Base-by-base conservation (phyloP, 2,888 invertebrate species). In the Aspidiotus rigidus region DNA sequence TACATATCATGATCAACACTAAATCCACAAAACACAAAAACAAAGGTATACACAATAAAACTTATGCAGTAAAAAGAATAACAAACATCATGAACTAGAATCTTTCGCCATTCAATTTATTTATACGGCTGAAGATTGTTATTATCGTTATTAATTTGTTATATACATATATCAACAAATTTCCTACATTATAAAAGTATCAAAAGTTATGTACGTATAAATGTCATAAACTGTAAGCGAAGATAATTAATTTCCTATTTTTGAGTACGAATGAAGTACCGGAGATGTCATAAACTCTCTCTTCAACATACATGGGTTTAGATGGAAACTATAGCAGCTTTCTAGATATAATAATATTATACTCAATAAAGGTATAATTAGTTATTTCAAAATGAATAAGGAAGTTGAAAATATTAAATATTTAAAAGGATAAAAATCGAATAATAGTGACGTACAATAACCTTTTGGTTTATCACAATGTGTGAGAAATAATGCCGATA, bases 121-220 rank as follows among this genome's bases (percentile, higher is more conserved):
- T 7, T 13, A 59, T 17, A 39, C 28, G 11, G 10, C 11, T 59
- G 28, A 56, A 16, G 2, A 56, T n/a, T 56, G 3, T 53, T 53
- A 17, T n/a, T 17, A n/a, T 62, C 15, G 62, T 44, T 44, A 17
- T 28, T 54, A 64, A 57, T 42, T 7, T 54, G 55, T 53, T 66
- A 66, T 66, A 42, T 66, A 66, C 66, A 66, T 41, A 28, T 66
- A 66, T 66, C 39, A 66, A 66, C 66, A 66, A 66, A 63, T 39
- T 66, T 41, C 42, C 62, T 62, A 62, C 49, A 49, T 64, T 66
- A 66, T 49, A 66, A 66, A 66, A 66, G 57, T 66, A 66, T 66
- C 57, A 66, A 66, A 66, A 64, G 7, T 7, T 57, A 64, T 63
- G 16, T 17, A 57, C 42, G 13, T 41, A 41, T 57, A 28, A 28